Evolutionary conservation across 2,888 invertebrate genomes (phyloP), one percentile per base, ranked within the genome.

Genomic region (Stenoptilia bipunctidactyla): DNA sequence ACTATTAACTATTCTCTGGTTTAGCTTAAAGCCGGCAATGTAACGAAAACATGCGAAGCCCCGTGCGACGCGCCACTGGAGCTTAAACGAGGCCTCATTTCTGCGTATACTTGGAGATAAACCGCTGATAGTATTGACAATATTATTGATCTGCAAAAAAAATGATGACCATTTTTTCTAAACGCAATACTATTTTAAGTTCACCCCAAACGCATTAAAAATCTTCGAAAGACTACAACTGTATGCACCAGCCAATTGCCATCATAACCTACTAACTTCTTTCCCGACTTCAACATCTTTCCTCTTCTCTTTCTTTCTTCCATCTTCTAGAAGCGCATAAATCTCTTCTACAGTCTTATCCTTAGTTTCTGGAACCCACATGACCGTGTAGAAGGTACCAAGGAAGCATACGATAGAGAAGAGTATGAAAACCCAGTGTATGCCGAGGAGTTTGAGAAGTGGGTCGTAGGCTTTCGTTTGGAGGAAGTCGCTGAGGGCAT

Each of bases 381-480:
- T 60, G 5, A 79, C 56, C 0, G 83, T 80, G 53, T 83, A 83
- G 10, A 71, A 46, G 0, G 79, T 75, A 0, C 80, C 80, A 0
- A 74, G 46, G 66, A 83, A 82, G 52, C 82, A 82, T 2, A 83
- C 69, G 1, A 63, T 20, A 0, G 82, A 79, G 56, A 82, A 83
- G 50, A 80, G 60, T 14, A 80, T 75, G 61, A 83, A 82, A 8
- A 82, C 82, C 82, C 82, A 83, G 43, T 82, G 82, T 44, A 82
- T 82, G 1, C 83, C 83, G 0, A 83, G 56, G 1, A 79, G 60
- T 48, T 82, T 82, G 2, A 76, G 62, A 0, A 83, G 60, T 0
- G 82, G 82, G 45, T 82, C 80, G 52, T 82, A 83, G 0, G 77
- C 77, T 42, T 83, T 83, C 1, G 77, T 75, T 47, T 83, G 83